Conservation (phyloP, 2,113 vertebrate species). For the Xiphophorus maculatus region DNA sequence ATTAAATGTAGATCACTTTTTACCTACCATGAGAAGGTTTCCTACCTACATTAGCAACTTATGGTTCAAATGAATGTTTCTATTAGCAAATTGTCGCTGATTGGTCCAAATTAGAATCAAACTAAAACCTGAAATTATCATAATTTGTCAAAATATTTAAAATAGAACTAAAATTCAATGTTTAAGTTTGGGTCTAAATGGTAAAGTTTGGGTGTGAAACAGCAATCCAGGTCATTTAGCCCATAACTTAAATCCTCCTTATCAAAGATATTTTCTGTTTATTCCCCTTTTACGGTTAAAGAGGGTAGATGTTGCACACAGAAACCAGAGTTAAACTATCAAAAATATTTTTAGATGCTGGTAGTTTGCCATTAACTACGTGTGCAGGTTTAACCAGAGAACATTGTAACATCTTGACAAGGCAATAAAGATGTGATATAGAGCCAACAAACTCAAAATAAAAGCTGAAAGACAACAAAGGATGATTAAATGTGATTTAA, state of each 20-base stretch:
- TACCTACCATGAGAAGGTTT: too few relatives aligned
- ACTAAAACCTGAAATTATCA: too few relatives aligned
- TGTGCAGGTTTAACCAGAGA: background rate
- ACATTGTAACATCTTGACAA: background rate
- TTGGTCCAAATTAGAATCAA: too few relatives aligned
- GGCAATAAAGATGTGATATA: slow-evolving; percentile 6
- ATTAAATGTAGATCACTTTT: too few relatives aligned
- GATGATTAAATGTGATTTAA: background rate
- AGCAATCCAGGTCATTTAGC: background rate
- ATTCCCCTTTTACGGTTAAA: background rate
- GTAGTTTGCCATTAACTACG: slow-evolving; percentile 58
- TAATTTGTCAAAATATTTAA: background rate
- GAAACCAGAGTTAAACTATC: background rate
- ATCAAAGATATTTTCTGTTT: background rate
- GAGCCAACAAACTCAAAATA: background rate
- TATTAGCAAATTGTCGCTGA: too few relatives aligned
- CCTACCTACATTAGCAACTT: too few relatives aligned
- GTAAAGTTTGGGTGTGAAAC: background rate
- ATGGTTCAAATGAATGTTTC: too few relatives aligned
- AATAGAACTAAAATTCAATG: background rate
- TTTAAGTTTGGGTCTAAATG: background rate
- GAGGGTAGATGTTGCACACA: background rate
- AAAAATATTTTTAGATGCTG: slow-evolving; percentile 11
- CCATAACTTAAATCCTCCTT: background rate
- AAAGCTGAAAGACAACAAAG: background rate